Evolutionary conservation across 2,888 invertebrate genomes (phyloP).

Genomic region (Rutpela maculata): DNA sequence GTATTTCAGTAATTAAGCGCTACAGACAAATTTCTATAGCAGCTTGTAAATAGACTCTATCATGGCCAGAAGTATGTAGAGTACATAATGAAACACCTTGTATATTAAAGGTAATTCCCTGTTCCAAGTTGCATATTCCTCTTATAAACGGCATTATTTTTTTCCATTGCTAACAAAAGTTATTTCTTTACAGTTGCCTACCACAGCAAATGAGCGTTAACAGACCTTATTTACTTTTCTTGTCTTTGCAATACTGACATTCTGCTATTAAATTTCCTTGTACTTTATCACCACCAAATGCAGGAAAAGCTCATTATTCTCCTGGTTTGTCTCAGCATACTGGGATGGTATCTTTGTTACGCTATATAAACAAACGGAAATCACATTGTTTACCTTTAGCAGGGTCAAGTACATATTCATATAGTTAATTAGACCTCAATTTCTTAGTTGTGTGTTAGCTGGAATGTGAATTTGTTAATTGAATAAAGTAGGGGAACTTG

Average conservation of each 20-base stretch:
- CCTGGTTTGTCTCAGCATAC: not conserved
- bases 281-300: slow-evolving; percentile 29
- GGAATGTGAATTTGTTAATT: not conserved
- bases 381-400: not conserved
- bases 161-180: not conserved
- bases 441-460: not conserved
- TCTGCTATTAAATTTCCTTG: slow-evolving; percentile 34
- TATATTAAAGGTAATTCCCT: not conserved
- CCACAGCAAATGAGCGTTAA: slow-evolving; percentile 17
- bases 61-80: too few species aligned
- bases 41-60: too few species aligned
- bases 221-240: slow-evolving; percentile 2
- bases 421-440: not conserved
- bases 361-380: slow-evolving; percentile 3
- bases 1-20: too few species aligned
- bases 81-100: too few species aligned
- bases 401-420: not conserved
- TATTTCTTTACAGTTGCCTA: slow-evolving; percentile 24
- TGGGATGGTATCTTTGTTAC: not conserved
- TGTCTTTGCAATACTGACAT: slow-evolving; percentile 8
- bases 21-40: too few species aligned
- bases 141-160: slow-evolving; percentile 2
- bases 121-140: not conserved
- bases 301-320: slow-evolving; percentile 1
- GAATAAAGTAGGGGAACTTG: not conserved